A percentile compares a stretch with the other conserved stretches of the same genome.
phyloP scores from a whole-genome alignment of 1,140 invertebrate species.

The Bilobella aurantiaca region DNA sequence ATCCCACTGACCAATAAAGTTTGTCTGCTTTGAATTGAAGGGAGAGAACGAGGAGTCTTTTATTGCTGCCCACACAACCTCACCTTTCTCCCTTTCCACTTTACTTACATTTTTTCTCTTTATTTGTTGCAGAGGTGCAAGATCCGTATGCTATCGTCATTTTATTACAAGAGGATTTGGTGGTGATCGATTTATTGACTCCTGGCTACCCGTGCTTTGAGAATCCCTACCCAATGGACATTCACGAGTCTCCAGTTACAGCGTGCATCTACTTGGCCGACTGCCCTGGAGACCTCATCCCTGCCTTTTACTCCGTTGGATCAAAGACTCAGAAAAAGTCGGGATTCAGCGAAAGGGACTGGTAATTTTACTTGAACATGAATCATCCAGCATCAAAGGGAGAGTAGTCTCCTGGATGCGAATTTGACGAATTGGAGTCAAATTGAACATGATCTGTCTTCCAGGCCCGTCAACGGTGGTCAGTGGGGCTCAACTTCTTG shows the following conservation, averaged over 20 bases:
- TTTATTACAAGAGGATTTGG: conserved; percentile 91
- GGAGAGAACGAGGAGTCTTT: too few relatives aligned
- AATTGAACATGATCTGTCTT: neutral
- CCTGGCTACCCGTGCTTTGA: conserved; percentile 96
- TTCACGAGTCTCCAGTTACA: conserved; percentile 94
- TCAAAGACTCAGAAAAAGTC: conserved; percentile 55
- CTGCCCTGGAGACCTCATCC: conserved; percentile 92
- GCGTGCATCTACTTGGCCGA: conserved; percentile 55
- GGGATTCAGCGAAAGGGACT: conserved; percentile 85
- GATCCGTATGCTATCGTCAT: conserved; percentile 97
- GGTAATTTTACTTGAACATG: too few relatives aligned
- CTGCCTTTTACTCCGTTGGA: conserved; percentile 81
- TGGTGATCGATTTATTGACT: conserved; percentile 90
- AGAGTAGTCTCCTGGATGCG: neutral
- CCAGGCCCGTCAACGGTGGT: conserved; percentile 21
- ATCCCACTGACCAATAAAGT: too few relatives aligned
- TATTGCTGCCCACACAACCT: too few relatives aligned
- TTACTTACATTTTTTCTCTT: conserved; percentile 6
- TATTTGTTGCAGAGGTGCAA: conserved; percentile 66
- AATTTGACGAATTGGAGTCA: neutral
- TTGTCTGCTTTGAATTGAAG: too few relatives aligned
- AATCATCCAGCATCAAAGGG: too few relatives aligned
- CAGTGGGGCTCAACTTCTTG: conserved; percentile 82
- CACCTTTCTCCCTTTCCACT: neutral
- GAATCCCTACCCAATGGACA: conserved; percentile 98